These are phyloP conservation scores for Phenganax stokvisi DNA, from an alignment of 92 coral and sea anemone genomes.

Conservation along the genomic window DNA sequence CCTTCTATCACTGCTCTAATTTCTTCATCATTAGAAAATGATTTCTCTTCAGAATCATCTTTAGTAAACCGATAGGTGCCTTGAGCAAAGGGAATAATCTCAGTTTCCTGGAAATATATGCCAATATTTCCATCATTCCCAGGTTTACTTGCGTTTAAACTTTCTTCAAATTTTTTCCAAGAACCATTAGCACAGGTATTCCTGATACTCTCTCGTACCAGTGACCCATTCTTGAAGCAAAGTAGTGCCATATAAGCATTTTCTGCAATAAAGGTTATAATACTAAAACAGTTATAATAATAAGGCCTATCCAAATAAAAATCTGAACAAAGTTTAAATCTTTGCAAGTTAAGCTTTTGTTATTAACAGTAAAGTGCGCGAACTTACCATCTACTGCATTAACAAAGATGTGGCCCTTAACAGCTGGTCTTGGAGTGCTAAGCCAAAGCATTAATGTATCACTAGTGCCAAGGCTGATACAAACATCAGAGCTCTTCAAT, in stretches of 20 bases:
- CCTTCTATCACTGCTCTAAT: conserved; percentile 89
- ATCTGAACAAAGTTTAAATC: too few relatives aligned
- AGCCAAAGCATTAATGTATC: conserved; percentile 90
- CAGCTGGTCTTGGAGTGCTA: conserved; percentile 68
- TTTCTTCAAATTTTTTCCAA: conserved; percentile 71
- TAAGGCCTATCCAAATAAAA: too few relatives aligned
- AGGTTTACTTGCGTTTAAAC: conserved; percentile 61
- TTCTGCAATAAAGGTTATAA: conserved; percentile 41
- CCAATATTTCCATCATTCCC: conserved; percentile 97
- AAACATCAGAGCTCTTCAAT: conserved; percentile 72
- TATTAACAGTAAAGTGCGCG: not conserved
- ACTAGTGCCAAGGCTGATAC: conserved; percentile 88
- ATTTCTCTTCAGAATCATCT: conserved; percentile 57
- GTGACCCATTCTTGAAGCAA: conserved; percentile 95
- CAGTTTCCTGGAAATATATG: conserved; percentile 78
- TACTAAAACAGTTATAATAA: too few relatives aligned
- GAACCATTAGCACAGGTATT: conserved; percentile 67
- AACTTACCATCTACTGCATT: conserved; percentile 84
- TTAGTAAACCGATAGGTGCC: conserved; percentile 74
- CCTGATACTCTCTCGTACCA: conserved; percentile 80
- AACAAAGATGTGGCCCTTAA: conserved; percentile 95
- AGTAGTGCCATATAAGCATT: conserved; percentile 89
- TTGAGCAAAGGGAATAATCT: conserved; percentile 90
- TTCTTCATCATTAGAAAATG: conserved; percentile 72
- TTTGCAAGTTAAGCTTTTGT: too few relatives aligned